Evolutionary conservation across 2,888 invertebrate species (phyloP).

Genomic region (Microctonus hyperodae): DNA sequence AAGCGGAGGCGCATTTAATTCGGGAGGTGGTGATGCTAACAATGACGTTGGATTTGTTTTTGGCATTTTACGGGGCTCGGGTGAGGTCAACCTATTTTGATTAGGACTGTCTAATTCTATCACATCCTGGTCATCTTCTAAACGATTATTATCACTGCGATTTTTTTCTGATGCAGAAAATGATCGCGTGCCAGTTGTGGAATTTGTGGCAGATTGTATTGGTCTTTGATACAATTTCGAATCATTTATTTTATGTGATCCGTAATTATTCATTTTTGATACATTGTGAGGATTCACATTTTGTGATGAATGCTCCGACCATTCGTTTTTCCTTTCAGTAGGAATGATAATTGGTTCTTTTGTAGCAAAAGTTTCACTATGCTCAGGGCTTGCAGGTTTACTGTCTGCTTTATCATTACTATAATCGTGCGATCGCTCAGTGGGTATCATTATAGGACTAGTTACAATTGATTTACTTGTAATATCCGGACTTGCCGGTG

Average conservation of each 20-base stretch:
- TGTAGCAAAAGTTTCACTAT: constrained; percentile 41
- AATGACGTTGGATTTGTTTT: constrained; percentile 43
- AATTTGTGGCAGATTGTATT: constrained; percentile 49
- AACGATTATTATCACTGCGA: constrained; percentile 25
- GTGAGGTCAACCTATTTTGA: constrained; percentile 40
- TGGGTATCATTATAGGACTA: constrained; percentile 63
- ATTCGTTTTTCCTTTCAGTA: constrained; percentile 43
- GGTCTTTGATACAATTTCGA: constrained; percentile 40
- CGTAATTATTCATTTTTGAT: background rate
- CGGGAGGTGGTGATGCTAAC: constrained; percentile 49
- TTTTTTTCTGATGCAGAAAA: constrained; percentile 48
- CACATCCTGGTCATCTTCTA: constrained; percentile 33
- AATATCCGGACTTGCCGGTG: constrained; percentile 57
- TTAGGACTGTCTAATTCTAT: constrained; percentile 40
- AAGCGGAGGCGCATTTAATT: constrained; percentile 54
- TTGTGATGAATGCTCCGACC: background rate
- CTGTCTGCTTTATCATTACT: constrained; percentile 33
- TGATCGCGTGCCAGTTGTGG: constrained; percentile 47
- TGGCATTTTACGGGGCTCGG: constrained; percentile 40
- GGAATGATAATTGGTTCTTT: constrained; percentile 50
- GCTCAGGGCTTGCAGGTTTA: constrained; percentile 50
- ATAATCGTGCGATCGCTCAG: constrained; percentile 45
- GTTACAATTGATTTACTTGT: constrained; percentile 36
- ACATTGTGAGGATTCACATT: background rate
- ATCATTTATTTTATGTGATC: constrained; percentile 19